Conservation (phyloP, 2,113 vertebrate genomes). For the Pomatostomus ruficeps region DNA sequence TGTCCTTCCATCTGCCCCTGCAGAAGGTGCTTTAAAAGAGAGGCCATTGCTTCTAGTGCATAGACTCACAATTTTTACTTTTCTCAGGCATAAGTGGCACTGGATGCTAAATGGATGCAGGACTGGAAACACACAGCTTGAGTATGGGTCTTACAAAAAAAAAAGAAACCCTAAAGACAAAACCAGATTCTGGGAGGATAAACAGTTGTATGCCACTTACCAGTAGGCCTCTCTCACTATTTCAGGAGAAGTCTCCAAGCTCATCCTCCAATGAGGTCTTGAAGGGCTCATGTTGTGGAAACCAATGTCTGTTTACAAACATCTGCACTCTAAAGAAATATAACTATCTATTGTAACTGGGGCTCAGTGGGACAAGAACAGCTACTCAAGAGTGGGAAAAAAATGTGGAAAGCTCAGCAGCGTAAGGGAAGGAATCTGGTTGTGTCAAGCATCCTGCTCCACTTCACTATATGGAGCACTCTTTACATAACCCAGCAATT, state of each 20-base stretch:
- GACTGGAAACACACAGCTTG: not conserved
- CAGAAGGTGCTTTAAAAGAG: not conserved
- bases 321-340: not conserved
- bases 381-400: not conserved
- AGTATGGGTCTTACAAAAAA: not conserved
- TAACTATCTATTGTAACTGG: not conserved
- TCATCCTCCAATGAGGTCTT: not conserved
- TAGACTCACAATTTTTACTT: not conserved
- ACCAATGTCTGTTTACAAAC: not conserved
- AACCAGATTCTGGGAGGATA: not conserved
- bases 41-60: not conserved
- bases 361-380: not conserved
- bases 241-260: not conserved
- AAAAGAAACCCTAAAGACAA: not conserved
- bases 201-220: not conserved
- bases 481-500: constrained; percentile 3
- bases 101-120: not conserved
- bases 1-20: not conserved
- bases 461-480: not conserved
- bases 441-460: not conserved
- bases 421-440: not conserved
- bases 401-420: not conserved
- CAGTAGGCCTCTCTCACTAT: not conserved
- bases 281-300: not conserved
- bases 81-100: not conserved